Evolutionary conservation across 2,113 vertebrate genomes (phyloP).

Genomic region (Tyto alba): DNA sequence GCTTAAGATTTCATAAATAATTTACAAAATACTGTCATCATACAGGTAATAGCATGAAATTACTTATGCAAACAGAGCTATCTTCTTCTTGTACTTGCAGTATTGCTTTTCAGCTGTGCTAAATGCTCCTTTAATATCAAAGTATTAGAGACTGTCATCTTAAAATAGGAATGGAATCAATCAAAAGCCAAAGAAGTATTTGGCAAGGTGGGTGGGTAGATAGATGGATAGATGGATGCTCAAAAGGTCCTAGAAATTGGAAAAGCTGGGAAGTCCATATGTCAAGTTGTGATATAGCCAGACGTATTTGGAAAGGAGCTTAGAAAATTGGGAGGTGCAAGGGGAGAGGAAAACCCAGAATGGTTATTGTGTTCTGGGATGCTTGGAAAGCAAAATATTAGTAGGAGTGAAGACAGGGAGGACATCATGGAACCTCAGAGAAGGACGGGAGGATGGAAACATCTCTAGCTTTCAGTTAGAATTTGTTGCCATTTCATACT

Average conservation of each 20-base stretch:
- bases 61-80: neutral
- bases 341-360: neutral
- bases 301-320: neutral
- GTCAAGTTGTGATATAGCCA: neutral
- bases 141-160: neutral
- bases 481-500: neutral
- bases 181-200: neutral
- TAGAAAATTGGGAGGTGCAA: neutral
- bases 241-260: constrained; percentile 12
- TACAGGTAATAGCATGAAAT: neutral
- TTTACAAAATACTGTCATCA: neutral
- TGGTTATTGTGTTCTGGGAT: neutral
- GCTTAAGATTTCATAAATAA: neutral
- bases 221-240: neutral
- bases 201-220: too few relatives aligned
- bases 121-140: neutral
- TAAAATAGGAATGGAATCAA: neutral
- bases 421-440: neutral
- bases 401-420: neutral
- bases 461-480: neutral
- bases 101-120: neutral
- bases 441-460: neutral
- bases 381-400: neutral
- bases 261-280: neutral
- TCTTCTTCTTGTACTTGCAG: neutral